Evolutionary conservation across 2,797 vertebrate genomes (phyloP).

Genomic region (Helostoma temminkii): DNA sequence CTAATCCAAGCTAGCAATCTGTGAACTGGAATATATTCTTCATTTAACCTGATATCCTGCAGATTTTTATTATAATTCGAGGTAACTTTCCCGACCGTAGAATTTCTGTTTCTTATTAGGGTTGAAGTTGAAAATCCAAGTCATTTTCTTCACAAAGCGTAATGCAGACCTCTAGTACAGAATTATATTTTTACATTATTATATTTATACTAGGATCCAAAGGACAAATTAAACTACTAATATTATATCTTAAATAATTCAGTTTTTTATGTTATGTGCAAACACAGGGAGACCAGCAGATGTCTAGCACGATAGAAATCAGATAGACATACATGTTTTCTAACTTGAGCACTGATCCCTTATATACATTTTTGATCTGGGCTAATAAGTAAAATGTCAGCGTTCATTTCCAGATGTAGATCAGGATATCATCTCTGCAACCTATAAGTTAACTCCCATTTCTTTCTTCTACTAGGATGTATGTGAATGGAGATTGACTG

Average conservation of each 20-base stretch:
- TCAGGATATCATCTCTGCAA: slow-evolving; percentile 65
- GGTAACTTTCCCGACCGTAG: slow-evolving; percentile 61
- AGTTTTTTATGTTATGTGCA: slow-evolving; percentile 12
- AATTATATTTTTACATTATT: slow-evolving; percentile 27
- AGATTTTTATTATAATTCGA: slow-evolving; percentile 68
- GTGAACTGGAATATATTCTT: slow-evolving; percentile 78
- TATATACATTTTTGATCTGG: slow-evolving; percentile 49
- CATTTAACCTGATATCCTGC: slow-evolving; percentile 75
- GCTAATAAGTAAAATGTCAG: slow-evolving; percentile 54
- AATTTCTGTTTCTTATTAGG: slow-evolving; percentile 71
- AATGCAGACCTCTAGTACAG: slow-evolving; percentile 42
- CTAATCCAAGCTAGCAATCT: slow-evolving; percentile 76
- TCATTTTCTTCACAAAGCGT: slow-evolving; percentile 55
- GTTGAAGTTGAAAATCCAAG: slow-evolving; percentile 57
- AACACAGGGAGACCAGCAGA: slow-evolving; percentile 23
- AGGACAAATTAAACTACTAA: slow-evolving; percentile 38
- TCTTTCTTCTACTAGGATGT: slow-evolving; percentile 42
- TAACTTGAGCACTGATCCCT: slow-evolving; percentile 31
- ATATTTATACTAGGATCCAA: slow-evolving; percentile 17
- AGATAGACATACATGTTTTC: slow-evolving; percentile 27
- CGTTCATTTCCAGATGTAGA: slow-evolving; percentile 69
- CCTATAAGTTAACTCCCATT: slow-evolving; percentile 23
- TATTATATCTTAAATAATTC: slow-evolving; percentile 29
- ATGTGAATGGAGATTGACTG: slow-evolving; percentile 65
- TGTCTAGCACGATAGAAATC: slow-evolving; percentile 33